These are phyloP conservation scores for Apoda limacodes DNA, from an alignment of 2,888 invertebrate species.

Conservation along the genomic window DNA sequence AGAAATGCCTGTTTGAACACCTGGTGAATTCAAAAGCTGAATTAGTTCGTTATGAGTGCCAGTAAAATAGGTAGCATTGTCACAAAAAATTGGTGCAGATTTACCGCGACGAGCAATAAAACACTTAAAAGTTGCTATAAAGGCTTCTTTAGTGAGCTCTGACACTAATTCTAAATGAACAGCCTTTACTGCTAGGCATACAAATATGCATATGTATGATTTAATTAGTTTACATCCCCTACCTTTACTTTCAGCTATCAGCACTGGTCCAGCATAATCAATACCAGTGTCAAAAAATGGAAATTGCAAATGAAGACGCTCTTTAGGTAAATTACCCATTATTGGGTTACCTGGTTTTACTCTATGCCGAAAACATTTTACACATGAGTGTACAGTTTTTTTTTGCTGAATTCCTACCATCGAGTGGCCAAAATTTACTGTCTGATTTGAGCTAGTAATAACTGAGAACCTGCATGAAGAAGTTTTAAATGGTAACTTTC, in stretches of 20 bases:
- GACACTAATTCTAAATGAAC: conserved; percentile 19
- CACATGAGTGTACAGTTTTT: not conserved
- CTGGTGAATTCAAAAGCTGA: too few species aligned
- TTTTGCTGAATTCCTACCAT: conserved; percentile 4
- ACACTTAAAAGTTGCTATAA: conserved; percentile 14
- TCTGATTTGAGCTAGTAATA: conserved; percentile 1
- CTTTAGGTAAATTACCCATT: too few species aligned
- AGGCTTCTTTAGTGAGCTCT: conserved; percentile 15
- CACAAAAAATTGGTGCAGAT: conserved; percentile 17
- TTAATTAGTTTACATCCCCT: conserved; percentile 18
- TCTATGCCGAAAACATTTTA: conserved; percentile 1
- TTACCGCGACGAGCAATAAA: conserved; percentile 18
- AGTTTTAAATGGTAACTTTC: not conserved
- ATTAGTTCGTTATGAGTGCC: conserved; percentile 17
- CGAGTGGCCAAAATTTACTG: conserved; percentile 7
- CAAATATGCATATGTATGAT: conserved; percentile 19
- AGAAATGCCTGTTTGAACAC: conserved; percentile 1
- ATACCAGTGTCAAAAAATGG: conserved; percentile 3
- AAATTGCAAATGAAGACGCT: too few species aligned
- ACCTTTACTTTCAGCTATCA: conserved; percentile 16
- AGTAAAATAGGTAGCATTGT: conserved; percentile 19
- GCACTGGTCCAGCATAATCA: conserved; percentile 15
- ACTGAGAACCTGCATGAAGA: conserved; percentile 1
- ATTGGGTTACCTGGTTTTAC: conserved; percentile 8
- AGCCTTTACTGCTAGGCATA: conserved; percentile 16